Conservation (phyloP, 2,113 vertebrate species). For the Ammodytes dubius region DNA sequence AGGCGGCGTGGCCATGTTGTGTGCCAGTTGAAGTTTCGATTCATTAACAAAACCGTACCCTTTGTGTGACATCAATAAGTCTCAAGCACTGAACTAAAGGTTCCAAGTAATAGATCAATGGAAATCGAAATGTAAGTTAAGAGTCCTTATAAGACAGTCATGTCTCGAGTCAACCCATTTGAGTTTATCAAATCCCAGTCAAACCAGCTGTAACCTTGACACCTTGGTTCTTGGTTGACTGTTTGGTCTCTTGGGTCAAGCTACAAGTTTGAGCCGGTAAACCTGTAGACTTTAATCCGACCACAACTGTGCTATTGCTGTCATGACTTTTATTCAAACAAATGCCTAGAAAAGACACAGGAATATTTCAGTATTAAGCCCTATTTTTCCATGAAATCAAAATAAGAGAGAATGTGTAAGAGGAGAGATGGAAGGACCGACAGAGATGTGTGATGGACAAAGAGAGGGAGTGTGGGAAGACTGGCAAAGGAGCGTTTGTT, state of each 20-base stretch:
- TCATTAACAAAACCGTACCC: too few relatives aligned
- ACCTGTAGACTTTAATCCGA: too few relatives aligned
- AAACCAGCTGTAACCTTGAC: too few relatives aligned
- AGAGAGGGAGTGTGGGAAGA: conserved; percentile 49
- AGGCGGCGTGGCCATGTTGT: too few relatives aligned
- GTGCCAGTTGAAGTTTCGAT: too few relatives aligned
- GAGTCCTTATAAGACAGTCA: neutral
- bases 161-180: neutral
- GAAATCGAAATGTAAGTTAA: too few relatives aligned
- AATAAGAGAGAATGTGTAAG: neutral
- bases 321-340: neutral
- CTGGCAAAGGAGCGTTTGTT: conserved; percentile 70
- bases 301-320: neutral
- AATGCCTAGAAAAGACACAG: neutral
- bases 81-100: too few relatives aligned
- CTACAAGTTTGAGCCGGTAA: too few relatives aligned
- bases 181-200: neutral
- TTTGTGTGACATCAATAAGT: too few relatives aligned
- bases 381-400: neutral
- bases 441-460: neutral
- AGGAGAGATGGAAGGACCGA: conserved; percentile 9
- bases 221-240: too few relatives aligned
- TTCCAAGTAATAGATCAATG: too few relatives aligned
- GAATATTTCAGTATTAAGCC: neutral
- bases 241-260: too few relatives aligned